Base-by-base conservation (phyloP, 2,888 invertebrate genomes). In the Agriopis leucophaearia region DNA sequence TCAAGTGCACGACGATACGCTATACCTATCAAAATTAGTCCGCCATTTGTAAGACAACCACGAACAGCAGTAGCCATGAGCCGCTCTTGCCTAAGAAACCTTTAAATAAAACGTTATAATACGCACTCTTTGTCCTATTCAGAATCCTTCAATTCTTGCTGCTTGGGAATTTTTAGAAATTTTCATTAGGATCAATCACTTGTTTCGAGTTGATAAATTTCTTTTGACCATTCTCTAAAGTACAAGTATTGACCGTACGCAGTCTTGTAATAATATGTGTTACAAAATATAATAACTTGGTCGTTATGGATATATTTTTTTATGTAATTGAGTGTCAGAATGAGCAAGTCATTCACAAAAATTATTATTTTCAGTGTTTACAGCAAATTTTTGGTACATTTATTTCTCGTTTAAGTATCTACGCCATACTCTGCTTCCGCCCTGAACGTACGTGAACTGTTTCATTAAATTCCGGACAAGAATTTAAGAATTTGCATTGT, bases 41-140 rank as follows among this genome's bases (percentile, higher is more conserved):
- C 73, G 73, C 67, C 71, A 66, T 76, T 76, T 74, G 76, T 76
- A 76, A 76, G 69, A 54, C 69, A 69, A 63, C 74, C 76, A 75
- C 76, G 76, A 73, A 72, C 76, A n/a, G 54, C 65, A 52, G 72
- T 72, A 74, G 66, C 76, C 74, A 71, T 76, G 76, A 76, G 74
- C 70, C 51, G 59, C 56, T 71, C 69, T 74, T 76, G 74, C 76
- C 64, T 72, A 73, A 76, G 73, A 67, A 72, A 64, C 68, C 62
- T 70, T 72, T 74, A 75, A 75, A 72, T 74, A 71, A 68, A 67
- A 75, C 73, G 72, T 73, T 72, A 69, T 72, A 70, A 64, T 61
- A 66, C 56, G 18, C 60, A 58, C 52, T 66, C 58, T 57, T 69
- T 69, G 18, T 18, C 16, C 12, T 40, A 42, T 55, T 42, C 55